These are phyloP conservation scores for Sparus aurata DNA, from an alignment of 2,797 vertebrate species.

Conservation along the genomic window DNA sequence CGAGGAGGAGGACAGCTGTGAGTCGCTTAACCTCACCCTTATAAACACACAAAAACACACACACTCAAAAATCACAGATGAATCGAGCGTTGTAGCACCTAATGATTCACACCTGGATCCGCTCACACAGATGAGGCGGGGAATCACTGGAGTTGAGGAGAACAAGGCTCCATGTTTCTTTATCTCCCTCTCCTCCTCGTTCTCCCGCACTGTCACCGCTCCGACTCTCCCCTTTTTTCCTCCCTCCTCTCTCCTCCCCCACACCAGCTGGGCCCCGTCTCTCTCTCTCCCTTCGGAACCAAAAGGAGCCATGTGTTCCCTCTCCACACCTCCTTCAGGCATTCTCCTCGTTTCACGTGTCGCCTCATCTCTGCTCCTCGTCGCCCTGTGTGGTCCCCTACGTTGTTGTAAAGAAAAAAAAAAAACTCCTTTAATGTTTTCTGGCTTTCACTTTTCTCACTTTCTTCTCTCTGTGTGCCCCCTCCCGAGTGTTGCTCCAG, in stretches of 20 bases:
- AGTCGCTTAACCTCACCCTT: constrained; percentile 78
- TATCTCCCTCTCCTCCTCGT: constrained; percentile 30
- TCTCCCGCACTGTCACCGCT: constrained; percentile 12
- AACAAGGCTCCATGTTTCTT: constrained; percentile 50
- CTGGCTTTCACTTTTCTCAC: constrained; percentile 46
- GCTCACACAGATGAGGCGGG: constrained; percentile 37
- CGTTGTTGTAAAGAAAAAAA: constrained; percentile 13
- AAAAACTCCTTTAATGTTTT: constrained; percentile 43
- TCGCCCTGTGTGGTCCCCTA: constrained; percentile 46
- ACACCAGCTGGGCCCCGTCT: constrained; percentile 73
- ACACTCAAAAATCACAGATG: constrained; percentile 23
- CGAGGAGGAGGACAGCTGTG: constrained; percentile 96
- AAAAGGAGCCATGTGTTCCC: constrained; percentile 66
- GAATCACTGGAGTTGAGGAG: constrained; percentile 28
- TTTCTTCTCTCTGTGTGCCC: constrained; percentile 36
- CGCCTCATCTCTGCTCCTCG: constrained; percentile 8
- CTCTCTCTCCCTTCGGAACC: constrained; percentile 54
- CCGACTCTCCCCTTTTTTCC: constrained; percentile 30
- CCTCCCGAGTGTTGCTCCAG: constrained; percentile 52
- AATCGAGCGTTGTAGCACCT: constrained; percentile 42
- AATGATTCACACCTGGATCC: constrained; percentile 45
- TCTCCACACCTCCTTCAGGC: constrained; percentile 56
- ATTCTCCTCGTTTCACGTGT: constrained; percentile 53
- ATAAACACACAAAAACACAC: constrained; percentile 29
- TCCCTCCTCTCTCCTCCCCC: constrained; percentile 61